Base-by-base conservation (phyloP, 2,797 vertebrate genomes). In the Phataginus tricuspis region DNA sequence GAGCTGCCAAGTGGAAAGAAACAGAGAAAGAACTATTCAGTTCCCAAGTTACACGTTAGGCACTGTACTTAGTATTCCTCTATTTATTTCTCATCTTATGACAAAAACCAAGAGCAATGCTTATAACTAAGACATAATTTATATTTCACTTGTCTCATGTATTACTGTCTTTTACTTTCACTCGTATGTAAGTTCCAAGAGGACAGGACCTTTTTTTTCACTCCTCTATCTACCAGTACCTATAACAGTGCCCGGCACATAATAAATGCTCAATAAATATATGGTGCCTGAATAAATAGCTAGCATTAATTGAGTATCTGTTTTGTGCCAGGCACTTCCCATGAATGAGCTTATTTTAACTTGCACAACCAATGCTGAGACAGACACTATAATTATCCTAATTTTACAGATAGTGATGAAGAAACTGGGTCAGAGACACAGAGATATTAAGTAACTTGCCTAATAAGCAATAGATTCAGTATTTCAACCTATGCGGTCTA, bases 361-460 rank as follows among this genome's bases (percentile, higher is more conserved):
- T 74, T 91, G 80, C 39, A 93, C 34, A 91, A 79, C 74, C 4
- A 63, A 31, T 96, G 42, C 13, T 90, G 42, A 94, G 6, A 85
- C 11, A 68, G 55, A 16, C 34, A 94, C 14, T 55, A 39, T 69
- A 42, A 74, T 77, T 95, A 71, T 86, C 15, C 61, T 27, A 78
- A 29, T 89, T 95, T 88, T 83, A 85, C 5, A 91, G n/a, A 71
- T 45, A 45, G 45, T 45, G 45, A 45, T 91, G 63, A 95, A 83
- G 51, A 87, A 96, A 75, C 37, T 83, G 9, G 29, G 37, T 78
- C 45, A 88, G 29, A 96, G 29, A 16, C 39, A 85, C 15, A 83
- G 63, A 97, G 25, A 64, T 90, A 88, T 7, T 90, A 92, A 95
- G 18, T 80, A 88, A 90, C 34, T 95, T 87, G 37, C 42, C 59